These are phyloP conservation scores for Passer montanus DNA, from an alignment of 2,113 vertebrate genomes.

Conservation along the genomic window DNA sequence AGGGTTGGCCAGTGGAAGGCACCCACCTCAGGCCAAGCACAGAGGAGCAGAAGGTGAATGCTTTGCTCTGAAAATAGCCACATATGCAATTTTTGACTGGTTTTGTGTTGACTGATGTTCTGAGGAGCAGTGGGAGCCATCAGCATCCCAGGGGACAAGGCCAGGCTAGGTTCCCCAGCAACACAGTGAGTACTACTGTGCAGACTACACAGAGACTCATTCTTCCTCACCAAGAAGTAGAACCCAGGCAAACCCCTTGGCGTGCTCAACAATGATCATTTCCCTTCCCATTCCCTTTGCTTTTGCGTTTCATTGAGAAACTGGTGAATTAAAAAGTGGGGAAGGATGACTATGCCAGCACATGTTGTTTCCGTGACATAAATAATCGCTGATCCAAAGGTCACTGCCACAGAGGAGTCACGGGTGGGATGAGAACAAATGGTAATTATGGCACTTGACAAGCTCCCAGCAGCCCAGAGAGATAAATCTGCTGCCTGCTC, in stretches of 20 bases:
- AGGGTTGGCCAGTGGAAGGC: not conserved
- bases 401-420: not conserved
- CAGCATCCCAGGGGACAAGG: not conserved
- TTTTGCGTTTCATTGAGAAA: not conserved
- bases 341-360: not conserved
- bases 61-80: not conserved
- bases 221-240: not conserved
- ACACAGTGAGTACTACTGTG: rapidly evolving
- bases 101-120: not conserved
- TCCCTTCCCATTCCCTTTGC: not conserved
- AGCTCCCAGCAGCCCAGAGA: not conserved
- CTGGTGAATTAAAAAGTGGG: not conserved
- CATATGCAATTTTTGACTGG: not conserved
- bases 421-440: not conserved
- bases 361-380: not conserved
- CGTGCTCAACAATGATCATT: not conserved
- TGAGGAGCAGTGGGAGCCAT: not conserved
- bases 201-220: not conserved
- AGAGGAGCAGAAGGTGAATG: not conserved
- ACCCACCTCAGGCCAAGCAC: not conserved
- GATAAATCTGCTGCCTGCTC: slow-evolving; percentile 25
- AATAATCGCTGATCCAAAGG: not conserved
- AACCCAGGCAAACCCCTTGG: not conserved
- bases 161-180: not conserved
- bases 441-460: slow-evolving; percentile 1